These are phyloP conservation scores for Macrobrachium nipponense DNA, from an alignment of 1,140 invertebrate genomes.

Conservation along the genomic window DNA sequence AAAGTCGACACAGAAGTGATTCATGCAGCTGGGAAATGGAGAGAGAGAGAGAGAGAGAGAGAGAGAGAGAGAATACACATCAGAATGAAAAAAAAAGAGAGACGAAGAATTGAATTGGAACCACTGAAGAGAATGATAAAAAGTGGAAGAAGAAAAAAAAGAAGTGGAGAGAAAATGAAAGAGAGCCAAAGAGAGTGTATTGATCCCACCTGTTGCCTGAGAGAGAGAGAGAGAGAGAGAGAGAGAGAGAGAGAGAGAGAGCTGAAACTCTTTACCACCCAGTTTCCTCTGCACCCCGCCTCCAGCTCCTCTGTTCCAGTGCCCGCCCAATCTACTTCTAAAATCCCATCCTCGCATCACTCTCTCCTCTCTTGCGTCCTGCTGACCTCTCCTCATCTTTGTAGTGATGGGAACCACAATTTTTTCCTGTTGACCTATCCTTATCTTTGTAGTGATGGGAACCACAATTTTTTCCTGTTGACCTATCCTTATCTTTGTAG, in stretches of 20 bases:
- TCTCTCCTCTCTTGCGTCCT: neutral
- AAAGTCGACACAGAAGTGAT: too few relatives aligned
- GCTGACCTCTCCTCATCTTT: neutral
- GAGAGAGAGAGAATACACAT: conserved; percentile 23
- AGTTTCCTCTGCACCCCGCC: conserved; percentile 1
- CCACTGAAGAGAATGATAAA: conserved; percentile 14
- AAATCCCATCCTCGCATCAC: neutral
- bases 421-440: too few relatives aligned
- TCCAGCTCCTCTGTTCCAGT: conserved; percentile 2
- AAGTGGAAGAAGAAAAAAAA: conserved; percentile 1
- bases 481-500: too few relatives aligned
- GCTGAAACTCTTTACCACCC: conserved; percentile 10
- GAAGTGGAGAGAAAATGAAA: conserved; percentile 14
- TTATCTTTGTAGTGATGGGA: too few relatives aligned
- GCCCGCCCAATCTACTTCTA: conserved; percentile 2
- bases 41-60: conserved; percentile 41
- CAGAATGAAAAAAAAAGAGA: conserved; percentile 16
- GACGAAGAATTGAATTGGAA: conserved; percentile 8
- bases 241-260: conserved; percentile 13
- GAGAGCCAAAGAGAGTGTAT: neutral
- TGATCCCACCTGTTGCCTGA: neutral
- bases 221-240: conserved; percentile 25
- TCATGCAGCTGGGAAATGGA: neutral
- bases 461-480: too few relatives aligned
- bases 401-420: neutral